Evolutionary conservation across 2,888 invertebrate genomes (phyloP), one percentile per base, ranked within the genome.

Genomic region (Alloscopus bannaensis): DNA sequence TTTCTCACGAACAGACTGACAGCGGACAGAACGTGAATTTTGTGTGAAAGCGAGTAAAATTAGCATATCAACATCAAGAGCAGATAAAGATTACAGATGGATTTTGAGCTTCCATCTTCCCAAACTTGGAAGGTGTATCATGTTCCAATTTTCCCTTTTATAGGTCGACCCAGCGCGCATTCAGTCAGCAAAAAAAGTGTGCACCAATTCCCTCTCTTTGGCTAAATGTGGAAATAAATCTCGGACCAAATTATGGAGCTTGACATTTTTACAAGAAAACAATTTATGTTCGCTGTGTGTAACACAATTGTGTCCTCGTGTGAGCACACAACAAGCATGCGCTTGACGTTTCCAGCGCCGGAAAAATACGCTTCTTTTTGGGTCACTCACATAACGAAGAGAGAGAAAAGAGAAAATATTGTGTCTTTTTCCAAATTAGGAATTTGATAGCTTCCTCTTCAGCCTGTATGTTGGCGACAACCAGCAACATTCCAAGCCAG

Each of bases 361-460:
- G 60, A 60, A 29, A 20, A n/a, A n/a, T n/a, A 57, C 26, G 57
- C 16, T n/a, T 57, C 29, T 28, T 57, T 57, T 29, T 26, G 18
- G 57, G 29, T 57, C 57, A 57, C 11, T 29, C 47, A 47, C 4
- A 6, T 4, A n/a, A n/a, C n/a, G n/a, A n/a, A n/a, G n/a, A n/a
- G n/a, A n/a, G n/a, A n/a, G n/a, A n/a, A n/a, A 24, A 16, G 55
- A 8, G 22, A 57, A 2, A 29, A n/a, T n/a, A 57, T 24, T 66
- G 45, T 66, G 40, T 69, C 50, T 65, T 42, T 18, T 29, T 50
- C 65, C 71, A 62, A 62, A 70, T 45, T 55, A 42, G 60, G 60
- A 36, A 59, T 36, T 60, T 62, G 60, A 71, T 71, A 28, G 36
- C 60, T 71, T 62, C 50, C 31, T 59, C 31, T 8, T 4, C 59